phyloP scores from a whole-genome alignment of 1,140 invertebrate species.

The Arctopsyche grandis region DNA sequence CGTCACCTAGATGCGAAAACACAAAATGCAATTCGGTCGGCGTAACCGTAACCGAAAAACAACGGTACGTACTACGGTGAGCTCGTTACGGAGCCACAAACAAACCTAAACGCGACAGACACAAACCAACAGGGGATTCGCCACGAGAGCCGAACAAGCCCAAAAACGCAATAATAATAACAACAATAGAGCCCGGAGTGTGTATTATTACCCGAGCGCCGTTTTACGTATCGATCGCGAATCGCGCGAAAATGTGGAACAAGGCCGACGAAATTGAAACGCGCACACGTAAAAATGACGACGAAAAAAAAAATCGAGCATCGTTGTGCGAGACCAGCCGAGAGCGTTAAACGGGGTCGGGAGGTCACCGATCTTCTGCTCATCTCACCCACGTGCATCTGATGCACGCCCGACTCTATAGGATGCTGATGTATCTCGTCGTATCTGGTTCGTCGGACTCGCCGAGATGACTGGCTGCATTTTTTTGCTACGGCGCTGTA shows the following conservation, averaged over 20 bases:
- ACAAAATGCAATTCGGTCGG: no score
- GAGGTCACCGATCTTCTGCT: not conserved
- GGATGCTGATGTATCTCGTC: not conserved
- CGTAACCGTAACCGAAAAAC: no score
- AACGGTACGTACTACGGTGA: no score
- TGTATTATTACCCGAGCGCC: not conserved
- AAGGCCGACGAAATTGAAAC: conserved; percentile 28
- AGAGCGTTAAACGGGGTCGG: not conserved
- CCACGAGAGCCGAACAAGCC: not conserved
- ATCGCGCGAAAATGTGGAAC: not conserved
- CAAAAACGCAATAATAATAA: not conserved
- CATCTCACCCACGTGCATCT: not conserved
- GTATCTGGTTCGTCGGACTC: not conserved
- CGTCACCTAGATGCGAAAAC: no score
- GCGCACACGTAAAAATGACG: not conserved
- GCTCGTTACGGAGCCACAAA: no score
- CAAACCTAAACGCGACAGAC: no score
- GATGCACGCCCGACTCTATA: not conserved
- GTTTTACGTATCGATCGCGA: not conserved
- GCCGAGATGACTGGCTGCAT: not conserved
- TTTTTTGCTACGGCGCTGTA: not conserved
- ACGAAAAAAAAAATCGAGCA: not conserved
- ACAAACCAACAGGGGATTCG: no score
- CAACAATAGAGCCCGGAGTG: not conserved
- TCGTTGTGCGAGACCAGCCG: not conserved